phyloP scores from a whole-genome alignment of 1,140 invertebrate species.

The Yoshiicerus persimilis region DNA sequence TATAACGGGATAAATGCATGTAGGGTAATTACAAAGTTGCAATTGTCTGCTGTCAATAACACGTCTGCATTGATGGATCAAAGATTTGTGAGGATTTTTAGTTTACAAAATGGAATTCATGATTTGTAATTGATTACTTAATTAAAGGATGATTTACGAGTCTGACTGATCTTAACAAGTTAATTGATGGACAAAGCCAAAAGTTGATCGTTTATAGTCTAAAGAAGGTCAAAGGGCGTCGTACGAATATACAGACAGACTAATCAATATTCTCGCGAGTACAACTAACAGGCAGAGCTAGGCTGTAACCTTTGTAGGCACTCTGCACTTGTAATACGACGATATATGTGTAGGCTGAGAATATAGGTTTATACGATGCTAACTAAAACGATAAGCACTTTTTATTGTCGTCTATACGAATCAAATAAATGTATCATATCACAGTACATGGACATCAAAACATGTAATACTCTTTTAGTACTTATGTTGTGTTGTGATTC shows the following conservation, averaged over 20 bases:
- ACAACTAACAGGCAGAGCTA: neutral
- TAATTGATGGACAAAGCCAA: neutral
- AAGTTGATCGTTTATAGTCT: neutral
- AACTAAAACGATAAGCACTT: neutral
- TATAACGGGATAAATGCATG: neutral
- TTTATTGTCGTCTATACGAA: neutral
- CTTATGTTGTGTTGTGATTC: neutral
- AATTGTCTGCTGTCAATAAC: neutral
- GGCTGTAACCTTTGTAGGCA: neutral
- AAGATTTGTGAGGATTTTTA: neutral
- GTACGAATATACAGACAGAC: neutral
- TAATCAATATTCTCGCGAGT: neutral
- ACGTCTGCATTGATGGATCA: neutral
- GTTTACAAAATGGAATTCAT: neutral
- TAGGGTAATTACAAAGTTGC: neutral
- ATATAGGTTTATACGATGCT: neutral
- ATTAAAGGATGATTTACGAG: neutral
- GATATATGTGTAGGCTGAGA: neutral
- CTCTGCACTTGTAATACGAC: neutral
- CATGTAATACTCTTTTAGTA: neutral
- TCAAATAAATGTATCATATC: neutral
- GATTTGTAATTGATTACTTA: neutral
- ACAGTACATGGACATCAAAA: neutral
- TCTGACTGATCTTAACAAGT: neutral
- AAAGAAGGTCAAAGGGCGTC: slow-evolving; percentile 2